A percentile compares a stretch with the other conserved stretches of the same genome.
Evolutionary conservation across 2,113 vertebrate species (phyloP).

Genomic region (Albula goreensis): DNA sequence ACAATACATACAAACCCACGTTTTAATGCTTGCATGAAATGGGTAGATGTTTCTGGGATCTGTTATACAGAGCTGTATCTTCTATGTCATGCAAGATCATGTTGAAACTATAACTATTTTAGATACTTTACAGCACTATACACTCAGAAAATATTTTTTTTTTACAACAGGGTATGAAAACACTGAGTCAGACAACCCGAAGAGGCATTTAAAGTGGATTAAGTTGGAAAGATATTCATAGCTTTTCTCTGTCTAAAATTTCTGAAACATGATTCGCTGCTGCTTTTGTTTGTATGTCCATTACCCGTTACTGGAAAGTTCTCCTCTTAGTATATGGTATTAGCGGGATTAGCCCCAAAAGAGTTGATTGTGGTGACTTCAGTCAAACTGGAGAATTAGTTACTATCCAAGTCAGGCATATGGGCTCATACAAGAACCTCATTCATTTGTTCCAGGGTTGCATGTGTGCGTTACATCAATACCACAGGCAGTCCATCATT

Average conservation of each 20-base stretch:
- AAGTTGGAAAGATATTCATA: background rate
- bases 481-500: background rate
- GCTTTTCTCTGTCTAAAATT: background rate
- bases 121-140: too few species aligned
- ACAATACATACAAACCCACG: too few species aligned
- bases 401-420: background rate
- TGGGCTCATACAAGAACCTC: background rate
- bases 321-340: slow-evolving; percentile 7
- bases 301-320: background rate
- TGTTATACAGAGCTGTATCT: background rate
- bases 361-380: background rate
- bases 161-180: background rate
- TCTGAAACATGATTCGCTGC: background rate
- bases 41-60: background rate
- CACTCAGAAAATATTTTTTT: too few species aligned
- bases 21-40: too few species aligned
- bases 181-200: background rate
- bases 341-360: slow-evolving; percentile 9
- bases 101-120: background rate
- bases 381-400: slow-evolving; percentile 15
- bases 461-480: background rate
- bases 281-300: background rate
- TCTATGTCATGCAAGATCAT: background rate
- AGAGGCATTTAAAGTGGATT: background rate
- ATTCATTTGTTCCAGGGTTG: background rate